Conservation (phyloP, 1,140 invertebrate genomes). For the Eurosta solidaginis region DNA sequence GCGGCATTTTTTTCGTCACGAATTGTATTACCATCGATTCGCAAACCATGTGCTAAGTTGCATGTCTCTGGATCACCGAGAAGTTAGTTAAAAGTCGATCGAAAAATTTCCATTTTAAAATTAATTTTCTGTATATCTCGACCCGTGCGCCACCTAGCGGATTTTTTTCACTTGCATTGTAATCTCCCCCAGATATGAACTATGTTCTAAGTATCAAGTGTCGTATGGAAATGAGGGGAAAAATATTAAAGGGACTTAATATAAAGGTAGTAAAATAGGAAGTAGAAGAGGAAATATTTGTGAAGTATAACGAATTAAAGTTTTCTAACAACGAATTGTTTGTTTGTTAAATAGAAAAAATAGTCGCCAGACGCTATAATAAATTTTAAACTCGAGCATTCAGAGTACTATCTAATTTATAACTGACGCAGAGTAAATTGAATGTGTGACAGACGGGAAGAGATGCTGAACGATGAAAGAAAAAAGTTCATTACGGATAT, state of each 20-base stretch:
- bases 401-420: conserved; percentile 14
- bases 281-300: background rate
- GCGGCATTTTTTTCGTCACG: no score
- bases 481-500: background rate
- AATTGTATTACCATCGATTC: no score
- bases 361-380: background rate
- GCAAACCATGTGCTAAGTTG: no score
- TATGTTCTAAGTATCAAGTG: no score
- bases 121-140: no score
- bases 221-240: background rate
- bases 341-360: background rate
- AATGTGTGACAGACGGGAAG: background rate
- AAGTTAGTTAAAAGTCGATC: no score
- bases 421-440: background rate
- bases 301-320: background rate
- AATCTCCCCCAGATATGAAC: no score
- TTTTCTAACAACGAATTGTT: no score
- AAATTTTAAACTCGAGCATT: background rate
- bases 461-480: background rate
- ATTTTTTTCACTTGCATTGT: no score
- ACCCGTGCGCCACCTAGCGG: no score
- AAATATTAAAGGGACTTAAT: background rate
- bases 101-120: no score
- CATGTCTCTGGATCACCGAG: no score
- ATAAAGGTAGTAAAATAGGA: background rate